These are phyloP conservation scores for Microctenopoma stevenorrisi DNA, from an alignment of 2,797 vertebrate genomes.

Conservation along the genomic window DNA sequence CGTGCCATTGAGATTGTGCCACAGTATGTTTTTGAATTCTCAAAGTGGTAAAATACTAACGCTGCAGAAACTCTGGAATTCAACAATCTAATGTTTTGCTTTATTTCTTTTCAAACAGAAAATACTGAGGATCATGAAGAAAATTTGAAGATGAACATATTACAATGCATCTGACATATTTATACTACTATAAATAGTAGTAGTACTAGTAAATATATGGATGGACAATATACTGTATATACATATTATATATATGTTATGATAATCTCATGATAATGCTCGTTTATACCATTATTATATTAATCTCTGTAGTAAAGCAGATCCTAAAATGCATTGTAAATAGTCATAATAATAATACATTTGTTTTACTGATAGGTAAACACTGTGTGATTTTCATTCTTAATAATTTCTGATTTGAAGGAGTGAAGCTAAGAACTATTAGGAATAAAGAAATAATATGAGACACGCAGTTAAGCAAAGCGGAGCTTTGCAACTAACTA, in stretches of 20 bases:
- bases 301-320: background rate
- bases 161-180: background rate
- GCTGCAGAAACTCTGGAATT: background rate
- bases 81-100: background rate
- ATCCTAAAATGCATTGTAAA: background rate
- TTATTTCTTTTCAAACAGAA: constrained; percentile 27
- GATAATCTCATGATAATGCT: too few relatives aligned
- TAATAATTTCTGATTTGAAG: background rate
- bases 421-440: background rate
- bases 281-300: background rate
- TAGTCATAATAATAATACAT: background rate
- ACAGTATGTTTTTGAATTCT: constrained; percentile 28
- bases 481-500: too few relatives aligned
- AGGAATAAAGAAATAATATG: background rate
- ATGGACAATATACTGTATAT: too few relatives aligned
- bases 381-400: too few relatives aligned
- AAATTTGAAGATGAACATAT: background rate
- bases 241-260: too few relatives aligned
- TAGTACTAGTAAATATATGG: constrained; percentile 33
- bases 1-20: constrained; percentile 6
- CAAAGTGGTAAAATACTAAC: background rate
- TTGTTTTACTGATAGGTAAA: background rate
- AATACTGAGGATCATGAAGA: background rate
- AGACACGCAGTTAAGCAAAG: background rate
- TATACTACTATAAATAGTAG: background rate